Percentiles rank a stretch among this genome's conserved stretches.
Evolutionary conservation across 2,797 vertebrate species (phyloP).

Genomic region (Eurystomus glaucurus): DNA sequence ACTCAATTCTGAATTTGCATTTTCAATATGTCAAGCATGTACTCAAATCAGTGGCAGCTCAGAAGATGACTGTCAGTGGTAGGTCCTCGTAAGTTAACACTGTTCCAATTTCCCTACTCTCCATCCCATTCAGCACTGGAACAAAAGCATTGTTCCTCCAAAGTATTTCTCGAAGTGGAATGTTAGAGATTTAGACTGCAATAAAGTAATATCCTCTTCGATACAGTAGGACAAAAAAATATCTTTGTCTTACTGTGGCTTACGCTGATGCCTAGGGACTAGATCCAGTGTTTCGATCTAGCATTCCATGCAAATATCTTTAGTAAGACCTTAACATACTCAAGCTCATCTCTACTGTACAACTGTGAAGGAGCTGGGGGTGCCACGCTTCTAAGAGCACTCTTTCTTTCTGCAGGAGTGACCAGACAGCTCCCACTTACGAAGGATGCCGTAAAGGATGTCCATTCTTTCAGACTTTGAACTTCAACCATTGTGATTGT

Average conservation of each 20-base stretch:
- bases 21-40: neutral
- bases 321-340: neutral
- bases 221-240: neutral
- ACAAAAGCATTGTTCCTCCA: neutral
- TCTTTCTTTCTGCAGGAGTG: neutral
- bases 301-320: neutral
- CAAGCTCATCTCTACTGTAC: neutral
- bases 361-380: neutral
- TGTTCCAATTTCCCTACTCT: neutral
- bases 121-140: neutral
- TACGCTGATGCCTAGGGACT: neutral
- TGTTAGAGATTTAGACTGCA: neutral
- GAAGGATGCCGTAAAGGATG: neutral
- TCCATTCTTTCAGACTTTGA: neutral
- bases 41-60: neutral
- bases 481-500: neutral
- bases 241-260: neutral
- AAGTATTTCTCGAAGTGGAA: neutral
- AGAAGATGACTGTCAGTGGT: neutral
- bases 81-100: neutral
- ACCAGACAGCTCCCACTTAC: neutral
- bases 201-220: neutral
- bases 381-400: neutral
- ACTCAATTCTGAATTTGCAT: neutral
- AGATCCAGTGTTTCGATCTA: neutral